Conservation (phyloP, 1,140 invertebrate species). For the Pararge aegeria region DNA sequence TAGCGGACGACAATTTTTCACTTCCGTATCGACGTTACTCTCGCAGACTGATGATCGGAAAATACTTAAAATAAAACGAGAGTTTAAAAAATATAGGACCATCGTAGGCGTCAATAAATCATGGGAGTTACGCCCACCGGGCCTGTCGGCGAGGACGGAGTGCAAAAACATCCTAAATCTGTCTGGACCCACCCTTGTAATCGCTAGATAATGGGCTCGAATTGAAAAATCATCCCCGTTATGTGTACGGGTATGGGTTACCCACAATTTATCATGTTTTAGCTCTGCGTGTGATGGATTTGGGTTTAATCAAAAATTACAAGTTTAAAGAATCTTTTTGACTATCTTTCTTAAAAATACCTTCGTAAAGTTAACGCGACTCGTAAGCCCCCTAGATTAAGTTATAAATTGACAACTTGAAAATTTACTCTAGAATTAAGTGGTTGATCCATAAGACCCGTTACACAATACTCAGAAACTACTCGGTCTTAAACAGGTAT, state of each 20-base stretch:
- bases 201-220: constrained; percentile 43
- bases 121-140: constrained; percentile 32
- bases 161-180: constrained; percentile 45
- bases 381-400: too few species aligned
- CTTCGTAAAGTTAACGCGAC: background rate
- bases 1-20: background rate
- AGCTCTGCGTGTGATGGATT: constrained; percentile 20
- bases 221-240: constrained; percentile 45
- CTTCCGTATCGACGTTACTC: constrained; percentile 21
- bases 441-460: too few species aligned
- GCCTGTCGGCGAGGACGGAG: constrained; percentile 25
- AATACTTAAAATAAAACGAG: constrained; percentile 41
- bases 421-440: too few species aligned
- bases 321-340: background rate
- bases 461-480: too few species aligned
- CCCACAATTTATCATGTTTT: constrained; percentile 29
- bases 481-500: too few species aligned
- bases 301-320: constrained; percentile 18
- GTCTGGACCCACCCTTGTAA: constrained; percentile 48
- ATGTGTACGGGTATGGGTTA: constrained; percentile 22
- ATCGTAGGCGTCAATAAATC: constrained; percentile 40
- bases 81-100: constrained; percentile 39
- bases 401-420: too few species aligned
- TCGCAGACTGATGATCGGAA: constrained; percentile 34
- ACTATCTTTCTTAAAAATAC: too few species aligned